Evolutionary conservation across 2,888 invertebrate genomes (phyloP).

Genomic region (Loripinus fragilis): DNA sequence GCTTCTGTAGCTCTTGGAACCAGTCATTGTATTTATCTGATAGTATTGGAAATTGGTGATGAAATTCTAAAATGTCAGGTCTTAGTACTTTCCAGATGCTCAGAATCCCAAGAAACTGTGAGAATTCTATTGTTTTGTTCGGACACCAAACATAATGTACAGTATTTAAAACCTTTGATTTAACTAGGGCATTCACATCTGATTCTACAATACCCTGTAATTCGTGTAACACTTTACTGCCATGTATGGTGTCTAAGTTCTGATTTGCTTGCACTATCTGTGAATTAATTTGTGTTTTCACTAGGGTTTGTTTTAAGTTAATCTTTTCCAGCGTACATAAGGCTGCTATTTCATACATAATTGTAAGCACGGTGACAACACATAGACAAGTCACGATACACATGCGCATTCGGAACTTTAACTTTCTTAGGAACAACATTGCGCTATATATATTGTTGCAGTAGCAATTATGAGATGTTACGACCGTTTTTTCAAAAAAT

Average conservation of each 20-base stretch:
- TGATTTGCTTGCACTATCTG: neutral
- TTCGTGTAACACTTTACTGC: slow-evolving; percentile 47
- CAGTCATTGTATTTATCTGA: slow-evolving; percentile 73
- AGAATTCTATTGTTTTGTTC: slow-evolving; percentile 73
- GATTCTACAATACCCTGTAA: slow-evolving; percentile 37
- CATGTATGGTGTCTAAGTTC: slow-evolving; percentile 22
- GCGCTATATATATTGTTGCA: no score
- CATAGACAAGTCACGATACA: slow-evolving; percentile 10
- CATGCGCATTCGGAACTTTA: neutral
- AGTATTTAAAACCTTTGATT: slow-evolving; percentile 57
- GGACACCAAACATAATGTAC: slow-evolving; percentile 79
- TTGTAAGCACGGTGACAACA: slow-evolving; percentile 7
- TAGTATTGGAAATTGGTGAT: slow-evolving; percentile 54
- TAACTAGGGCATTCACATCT: slow-evolving; percentile 44
- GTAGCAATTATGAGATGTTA: no score
- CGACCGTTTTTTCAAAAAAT: no score
- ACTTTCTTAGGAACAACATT: neutral
- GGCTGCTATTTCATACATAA: slow-evolving; percentile 30
- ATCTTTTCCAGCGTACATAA: slow-evolving; percentile 30
- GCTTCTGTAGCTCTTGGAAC: slow-evolving; percentile 69
- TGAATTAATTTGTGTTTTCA: no score
- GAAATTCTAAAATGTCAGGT: slow-evolving; percentile 76
- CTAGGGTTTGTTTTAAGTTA: neutral
- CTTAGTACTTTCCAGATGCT: slow-evolving; percentile 74
- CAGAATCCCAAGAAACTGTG: slow-evolving; percentile 76